phyloP scores from a whole-genome alignment of 64 coral and sea anemone species.

The Stichodactyla mertensii region DNA sequence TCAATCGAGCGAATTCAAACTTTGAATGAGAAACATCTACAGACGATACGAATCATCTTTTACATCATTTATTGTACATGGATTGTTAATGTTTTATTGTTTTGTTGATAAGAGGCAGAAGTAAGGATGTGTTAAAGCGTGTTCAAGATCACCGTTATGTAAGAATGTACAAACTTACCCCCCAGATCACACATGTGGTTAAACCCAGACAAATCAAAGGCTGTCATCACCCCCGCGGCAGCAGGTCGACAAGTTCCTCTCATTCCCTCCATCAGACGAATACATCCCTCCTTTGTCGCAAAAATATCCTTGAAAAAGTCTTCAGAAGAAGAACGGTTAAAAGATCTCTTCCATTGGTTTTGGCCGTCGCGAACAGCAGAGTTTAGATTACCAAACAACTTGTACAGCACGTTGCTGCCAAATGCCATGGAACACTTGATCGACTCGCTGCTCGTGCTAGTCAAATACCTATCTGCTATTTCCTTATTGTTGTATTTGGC shows the following conservation, averaged over 20 bases:
- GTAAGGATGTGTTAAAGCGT: not conserved
- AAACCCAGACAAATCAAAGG: conserved; percentile 43
- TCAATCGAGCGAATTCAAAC: not conserved
- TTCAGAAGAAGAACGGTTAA: conserved; percentile 13
- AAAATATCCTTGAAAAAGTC: conserved; percentile 23
- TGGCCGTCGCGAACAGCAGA: conserved; percentile 44
- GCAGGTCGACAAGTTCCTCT: conserved; percentile 16
- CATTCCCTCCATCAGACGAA: conserved; percentile 27
- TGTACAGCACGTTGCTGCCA: conserved; percentile 18
- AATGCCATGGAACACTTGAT: conserved; percentile 1
- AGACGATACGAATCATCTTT: not conserved
- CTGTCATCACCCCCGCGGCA: conserved; percentile 16
- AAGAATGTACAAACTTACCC: conserved; percentile 28
- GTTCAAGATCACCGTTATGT: not conserved
- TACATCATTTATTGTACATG: not conserved
- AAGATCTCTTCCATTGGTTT: conserved; percentile 57
- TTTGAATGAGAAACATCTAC: not conserved
- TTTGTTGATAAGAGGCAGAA: not conserved
- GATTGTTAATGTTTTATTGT: not conserved
- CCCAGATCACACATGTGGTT: conserved; percentile 58
- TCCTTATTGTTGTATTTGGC: conserved; percentile 31
- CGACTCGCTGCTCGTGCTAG: conserved; percentile 14
- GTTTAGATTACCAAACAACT: conserved; percentile 23
- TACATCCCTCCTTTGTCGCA: conserved; percentile 6
- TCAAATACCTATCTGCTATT: conserved; percentile 16